Base-by-base conservation (phyloP, 2,888 invertebrate genomes). In the Drosophila rellima region DNA sequence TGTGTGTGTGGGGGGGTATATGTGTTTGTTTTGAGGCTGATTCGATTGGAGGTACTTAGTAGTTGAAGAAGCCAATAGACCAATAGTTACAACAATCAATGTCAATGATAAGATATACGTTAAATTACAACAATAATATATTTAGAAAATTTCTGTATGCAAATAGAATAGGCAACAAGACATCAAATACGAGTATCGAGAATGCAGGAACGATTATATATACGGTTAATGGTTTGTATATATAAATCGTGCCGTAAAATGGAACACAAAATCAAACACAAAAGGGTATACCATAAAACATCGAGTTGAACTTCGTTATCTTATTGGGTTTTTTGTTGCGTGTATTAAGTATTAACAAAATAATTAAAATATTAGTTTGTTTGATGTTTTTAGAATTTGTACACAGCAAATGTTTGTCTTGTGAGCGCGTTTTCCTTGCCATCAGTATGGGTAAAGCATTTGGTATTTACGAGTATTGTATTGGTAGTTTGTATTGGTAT, bases 11-110 rank as follows among this genome's bases (percentile, higher is more conserved):
- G 78, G 15, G 23, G 23, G 65, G 42, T 69, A 42, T 70, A 15
- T 59, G 39, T 67, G 64, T 76, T 40, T 63, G 35, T 52, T 48
- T 79, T 59, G 62, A 42, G 65, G 20, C 50, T 56, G 62, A 65
- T 67, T 70, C 52, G 55, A 54, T 67, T 74, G 52, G 23, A 68
- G 47, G 47, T 74, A 47, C 40, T 48, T 71, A 65, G 54, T 71
- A 70, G 61, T 78, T 66, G 66, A 79, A 70, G 67, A 79, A 82
- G 82, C 79, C 67, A 82, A 73, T 70, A 69, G 64, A 85, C 90
- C 88, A 89, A 89, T 88, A 68, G 70, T 73, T 69, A 85, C 82
- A 82, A 82, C 83, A 82, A 77, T 74, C 55, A 77, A 85, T 72
- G 55, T 67, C 80, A 75, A 85, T 69, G 50, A 74, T 69, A 68